phyloP scores from a whole-genome alignment of 2,888 invertebrate genomes.

The Thecocarcelia acutangulata region DNA sequence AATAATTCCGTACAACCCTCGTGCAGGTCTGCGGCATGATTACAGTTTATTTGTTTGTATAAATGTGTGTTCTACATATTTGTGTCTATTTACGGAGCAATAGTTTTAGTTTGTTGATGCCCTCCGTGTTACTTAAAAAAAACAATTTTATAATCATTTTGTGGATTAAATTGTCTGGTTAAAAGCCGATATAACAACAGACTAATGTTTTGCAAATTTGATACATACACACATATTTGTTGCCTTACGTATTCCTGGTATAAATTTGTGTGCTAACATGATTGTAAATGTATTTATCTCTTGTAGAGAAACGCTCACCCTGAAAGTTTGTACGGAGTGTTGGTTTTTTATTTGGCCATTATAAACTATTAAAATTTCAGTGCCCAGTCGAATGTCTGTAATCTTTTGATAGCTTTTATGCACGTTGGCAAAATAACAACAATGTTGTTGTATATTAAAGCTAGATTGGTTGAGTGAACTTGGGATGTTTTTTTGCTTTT shows the following conservation, averaged over 20 bases:
- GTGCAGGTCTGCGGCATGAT: background rate
- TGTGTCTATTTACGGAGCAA: background rate
- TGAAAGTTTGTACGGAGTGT: background rate
- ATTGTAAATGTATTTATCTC: slow-evolving; percentile 15
- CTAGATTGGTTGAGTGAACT: background rate
- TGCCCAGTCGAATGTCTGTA: slow-evolving; percentile 14
- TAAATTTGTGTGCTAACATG: background rate
- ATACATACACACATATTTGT: background rate
- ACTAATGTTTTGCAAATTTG: slow-evolving; percentile 10
- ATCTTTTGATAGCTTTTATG: slow-evolving; percentile 13
- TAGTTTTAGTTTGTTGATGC: slow-evolving; percentile 13
- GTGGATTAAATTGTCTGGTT: slow-evolving; percentile 46
- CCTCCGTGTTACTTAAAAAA: slow-evolving; percentile 9
- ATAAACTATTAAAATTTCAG: slow-evolving; percentile 36
- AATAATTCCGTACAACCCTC: background rate
- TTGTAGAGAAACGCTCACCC: background rate
- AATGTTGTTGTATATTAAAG: slow-evolving; percentile 5
- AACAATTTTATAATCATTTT: slow-evolving; percentile 52
- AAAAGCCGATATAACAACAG: slow-evolving; percentile 29
- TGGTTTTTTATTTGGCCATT: slow-evolving; percentile 29
- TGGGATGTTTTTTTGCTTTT: background rate
- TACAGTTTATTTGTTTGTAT: background rate
- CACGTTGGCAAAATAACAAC: background rate
- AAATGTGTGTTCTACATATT: background rate
- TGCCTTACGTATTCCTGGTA: background rate